Conservation (phyloP, 2,113 vertebrate genomes). For the Sander lucioperca region DNA sequence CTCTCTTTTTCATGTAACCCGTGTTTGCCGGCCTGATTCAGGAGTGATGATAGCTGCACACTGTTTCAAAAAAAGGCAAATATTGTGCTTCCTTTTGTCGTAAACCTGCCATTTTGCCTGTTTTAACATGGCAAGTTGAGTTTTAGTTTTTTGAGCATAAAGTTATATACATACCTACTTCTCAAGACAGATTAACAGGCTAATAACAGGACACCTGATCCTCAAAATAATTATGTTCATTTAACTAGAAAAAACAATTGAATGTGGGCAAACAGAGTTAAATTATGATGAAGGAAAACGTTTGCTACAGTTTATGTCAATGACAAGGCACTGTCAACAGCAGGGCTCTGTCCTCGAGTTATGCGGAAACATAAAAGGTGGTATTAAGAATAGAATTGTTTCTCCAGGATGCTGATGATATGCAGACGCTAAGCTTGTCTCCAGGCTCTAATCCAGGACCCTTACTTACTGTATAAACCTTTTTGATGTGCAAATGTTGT, state of each 20-base stretch:
- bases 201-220: background rate
- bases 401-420: slow-evolving; percentile 51
- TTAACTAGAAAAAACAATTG: background rate
- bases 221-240: background rate
- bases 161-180: background rate
- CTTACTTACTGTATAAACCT: slow-evolving; percentile 38
- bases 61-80: background rate
- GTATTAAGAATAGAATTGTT: slow-evolving; percentile 66
- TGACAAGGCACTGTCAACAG: slow-evolving; percentile 32
- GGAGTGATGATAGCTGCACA: background rate
- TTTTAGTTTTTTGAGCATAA: background rate
- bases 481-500: slow-evolving; percentile 63
- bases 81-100: background rate
- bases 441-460: slow-evolving; percentile 59
- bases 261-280: background rate
- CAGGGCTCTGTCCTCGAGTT: slow-evolving; percentile 25
- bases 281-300: slow-evolving; percentile 17
- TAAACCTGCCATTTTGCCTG: background rate
- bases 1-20: background rate
- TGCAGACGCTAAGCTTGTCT: slow-evolving; percentile 58
- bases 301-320: slow-evolving; percentile 21
- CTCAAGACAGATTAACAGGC: background rate
- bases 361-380: slow-evolving; percentile 51
- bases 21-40: background rate
- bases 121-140: background rate